These are phyloP conservation scores for Trachelus iudaicus DNA, from an alignment of 2,888 invertebrate genomes.

Conservation along the genomic window DNA sequence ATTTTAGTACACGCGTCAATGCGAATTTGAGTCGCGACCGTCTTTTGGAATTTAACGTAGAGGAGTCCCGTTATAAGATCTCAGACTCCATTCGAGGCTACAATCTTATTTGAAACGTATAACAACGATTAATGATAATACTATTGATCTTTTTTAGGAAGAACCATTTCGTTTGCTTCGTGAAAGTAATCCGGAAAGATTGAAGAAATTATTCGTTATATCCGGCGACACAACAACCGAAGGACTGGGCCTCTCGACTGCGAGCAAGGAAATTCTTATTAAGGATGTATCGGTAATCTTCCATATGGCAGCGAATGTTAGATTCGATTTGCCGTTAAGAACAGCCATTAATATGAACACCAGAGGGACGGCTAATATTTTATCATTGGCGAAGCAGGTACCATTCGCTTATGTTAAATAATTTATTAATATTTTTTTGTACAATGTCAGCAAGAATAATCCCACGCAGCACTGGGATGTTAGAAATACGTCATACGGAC, in stretches of 20 bases:
- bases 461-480: too few species aligned
- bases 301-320: conserved; percentile 88
- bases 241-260: conserved; percentile 71
- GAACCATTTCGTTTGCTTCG: conserved; percentile 65
- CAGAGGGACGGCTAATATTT: conserved; percentile 69
- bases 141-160: conserved; percentile 41
- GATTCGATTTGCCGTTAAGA: conserved; percentile 77
- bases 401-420: not conserved
- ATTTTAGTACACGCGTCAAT: too few species aligned
- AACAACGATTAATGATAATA: not conserved
- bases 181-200: conserved; percentile 69
- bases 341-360: conserved; percentile 75
- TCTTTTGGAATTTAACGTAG: too few species aligned
- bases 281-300: conserved; percentile 78
- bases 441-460: not conserved
- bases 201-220: conserved; percentile 75
- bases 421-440: not conserved
- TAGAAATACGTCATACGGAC: too few species aligned
- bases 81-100: not conserved
- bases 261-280: conserved; percentile 71
- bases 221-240: conserved; percentile 74
- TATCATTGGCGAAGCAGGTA: conserved; percentile 66
- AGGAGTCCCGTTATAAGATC: not conserved
- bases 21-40: too few species aligned
- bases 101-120: not conserved